A percentile compares a stretch with the other conserved stretches of the same genome.
These are phyloP conservation scores for Maconellicoccus hirsutus DNA, from an alignment of 1,140 invertebrate species.

Conservation along the genomic window DNA sequence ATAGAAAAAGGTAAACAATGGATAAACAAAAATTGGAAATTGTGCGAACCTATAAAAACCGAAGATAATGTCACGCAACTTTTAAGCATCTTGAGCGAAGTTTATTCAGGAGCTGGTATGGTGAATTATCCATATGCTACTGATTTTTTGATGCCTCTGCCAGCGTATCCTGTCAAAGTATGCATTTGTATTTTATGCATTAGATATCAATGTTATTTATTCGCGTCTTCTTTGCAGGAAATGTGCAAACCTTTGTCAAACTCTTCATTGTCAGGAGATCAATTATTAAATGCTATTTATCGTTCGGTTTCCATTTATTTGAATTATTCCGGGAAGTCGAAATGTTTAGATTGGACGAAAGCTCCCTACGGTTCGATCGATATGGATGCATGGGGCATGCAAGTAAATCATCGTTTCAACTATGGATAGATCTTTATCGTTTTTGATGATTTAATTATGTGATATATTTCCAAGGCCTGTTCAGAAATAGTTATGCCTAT, in stretches of 20 bases:
- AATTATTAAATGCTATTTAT: not conserved
- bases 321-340: not conserved
- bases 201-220: no score
- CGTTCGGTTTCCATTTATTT: not conserved
- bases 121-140: slow-evolving; percentile 82
- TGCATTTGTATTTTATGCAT: not conserved
- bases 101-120: slow-evolving; percentile 76
- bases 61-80: slow-evolving; percentile 42
- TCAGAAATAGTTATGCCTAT: slow-evolving; percentile 95
- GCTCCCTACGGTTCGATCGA: not conserved
- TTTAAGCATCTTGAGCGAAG: slow-evolving; percentile 47
- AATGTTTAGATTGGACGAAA: not conserved
- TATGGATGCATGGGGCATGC: not conserved
- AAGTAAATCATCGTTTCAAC: not conserved
- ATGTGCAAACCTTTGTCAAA: not conserved
- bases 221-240: not conserved
- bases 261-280: not conserved
- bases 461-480: slow-evolving; percentile 55
- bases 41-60: slow-evolving; percentile 55
- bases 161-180: slow-evolving; percentile 60
- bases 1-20: slow-evolving; percentile 52
- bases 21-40: slow-evolving; percentile 56
- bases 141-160: slow-evolving; percentile 67
- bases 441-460: no score
- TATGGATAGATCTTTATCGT: no score